phyloP scores from a whole-genome alignment of 1,140 invertebrate species.

The Bombus superbus region DNA sequence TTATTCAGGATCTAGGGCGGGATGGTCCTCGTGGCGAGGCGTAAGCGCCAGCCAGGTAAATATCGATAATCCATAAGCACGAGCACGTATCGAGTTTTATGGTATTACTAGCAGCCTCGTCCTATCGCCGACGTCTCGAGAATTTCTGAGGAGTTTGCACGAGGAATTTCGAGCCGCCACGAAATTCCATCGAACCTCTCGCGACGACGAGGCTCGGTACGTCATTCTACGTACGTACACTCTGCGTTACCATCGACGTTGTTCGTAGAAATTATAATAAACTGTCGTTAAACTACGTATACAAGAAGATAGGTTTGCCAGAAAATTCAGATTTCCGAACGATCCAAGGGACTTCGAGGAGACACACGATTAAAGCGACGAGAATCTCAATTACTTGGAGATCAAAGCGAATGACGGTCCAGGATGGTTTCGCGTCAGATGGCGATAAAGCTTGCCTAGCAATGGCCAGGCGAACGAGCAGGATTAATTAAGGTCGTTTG shows the following conservation, averaged over 20 bases:
- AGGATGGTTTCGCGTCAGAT: slow-evolving; percentile 21
- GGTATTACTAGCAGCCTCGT: not conserved
- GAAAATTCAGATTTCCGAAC: not conserved
- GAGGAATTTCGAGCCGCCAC: slow-evolving; percentile 23
- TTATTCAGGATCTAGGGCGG: slow-evolving; percentile 71
- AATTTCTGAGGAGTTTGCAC: slow-evolving; percentile 36
- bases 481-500: slow-evolving; percentile 80
- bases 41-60: slow-evolving; percentile 17
- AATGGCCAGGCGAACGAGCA: slow-evolving; percentile 37
- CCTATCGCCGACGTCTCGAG: not conserved
- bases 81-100: slow-evolving; percentile 50
- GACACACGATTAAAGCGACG: not conserved
- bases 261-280: not conserved
- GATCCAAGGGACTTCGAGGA: not conserved
- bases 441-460: slow-evolving; percentile 2
- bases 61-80: slow-evolving; percentile 56
- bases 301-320: not conserved
- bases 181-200: slow-evolving; percentile 21
- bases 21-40: not conserved
- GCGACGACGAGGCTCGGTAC: slow-evolving; percentile 7
- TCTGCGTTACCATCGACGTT: too few relatives aligned
- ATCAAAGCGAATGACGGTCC: slow-evolving; percentile 13
- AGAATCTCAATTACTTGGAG: not conserved
- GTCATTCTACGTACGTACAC: too few relatives aligned
- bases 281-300: not conserved